Percentiles rank a stretch among this genome's conserved stretches.
Conservation (phyloP, 2,113 vertebrate genomes). For the Nasalis larvatus region DNA sequence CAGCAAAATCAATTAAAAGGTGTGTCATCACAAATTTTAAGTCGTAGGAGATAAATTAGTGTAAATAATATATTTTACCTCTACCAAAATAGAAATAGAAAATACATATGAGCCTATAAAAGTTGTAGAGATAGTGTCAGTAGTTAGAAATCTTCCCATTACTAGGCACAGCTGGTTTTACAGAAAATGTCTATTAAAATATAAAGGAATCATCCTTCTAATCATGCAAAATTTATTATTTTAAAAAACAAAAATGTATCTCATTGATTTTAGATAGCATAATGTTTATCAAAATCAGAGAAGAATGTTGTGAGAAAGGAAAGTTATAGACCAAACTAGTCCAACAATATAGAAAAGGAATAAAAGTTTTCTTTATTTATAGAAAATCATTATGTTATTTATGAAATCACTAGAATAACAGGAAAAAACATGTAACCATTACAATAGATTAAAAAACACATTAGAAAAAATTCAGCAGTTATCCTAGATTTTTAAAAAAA, state of each 20-base stretch:
- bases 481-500: not conserved
- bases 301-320: not conserved
- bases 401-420: not conserved
- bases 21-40: not conserved
- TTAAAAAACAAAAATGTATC: not conserved
- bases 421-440: not conserved
- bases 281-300: not conserved
- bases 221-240: not conserved
- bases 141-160: not conserved
- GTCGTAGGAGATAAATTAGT: not conserved
- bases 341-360: not conserved
- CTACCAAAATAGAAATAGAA: not conserved
- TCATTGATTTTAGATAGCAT: not conserved
- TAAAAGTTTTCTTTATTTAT: not conserved
- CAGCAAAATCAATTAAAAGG: not conserved
- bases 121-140: not conserved
- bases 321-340: not conserved
- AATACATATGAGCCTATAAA: not conserved
- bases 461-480: not conserved
- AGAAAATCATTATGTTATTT: not conserved
- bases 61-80: not conserved
- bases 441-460: not conserved
- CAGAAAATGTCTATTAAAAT: not conserved
- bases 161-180: not conserved
- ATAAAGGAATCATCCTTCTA: not conserved